Conservation (phyloP, 2,888 invertebrate species). For the Epirrhoe tristata region DNA sequence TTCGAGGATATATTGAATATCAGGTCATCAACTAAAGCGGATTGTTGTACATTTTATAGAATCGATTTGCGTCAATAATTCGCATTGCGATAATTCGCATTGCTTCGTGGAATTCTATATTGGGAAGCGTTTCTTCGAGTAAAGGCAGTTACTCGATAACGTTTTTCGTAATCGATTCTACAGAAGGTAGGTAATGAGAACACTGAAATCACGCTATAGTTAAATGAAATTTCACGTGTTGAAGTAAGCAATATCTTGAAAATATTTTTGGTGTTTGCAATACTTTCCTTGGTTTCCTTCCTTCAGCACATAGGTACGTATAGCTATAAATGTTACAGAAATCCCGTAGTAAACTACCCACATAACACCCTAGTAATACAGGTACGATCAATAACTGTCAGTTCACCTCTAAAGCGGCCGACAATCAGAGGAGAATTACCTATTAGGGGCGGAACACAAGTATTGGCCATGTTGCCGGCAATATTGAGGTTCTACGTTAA, state of each 20-base stretch:
- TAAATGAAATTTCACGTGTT: neutral
- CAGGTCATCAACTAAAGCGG: conserved; percentile 28
- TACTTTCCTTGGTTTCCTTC: neutral
- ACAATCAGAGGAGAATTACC: conserved; percentile 66
- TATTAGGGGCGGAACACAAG: conserved; percentile 60
- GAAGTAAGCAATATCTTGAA: neutral
- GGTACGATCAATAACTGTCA: conserved; percentile 67
- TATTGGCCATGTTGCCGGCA: conserved; percentile 59
- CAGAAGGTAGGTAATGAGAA: conserved; percentile 1
- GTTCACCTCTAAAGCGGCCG: conserved; percentile 57
- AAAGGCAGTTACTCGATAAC: conserved; percentile 12
- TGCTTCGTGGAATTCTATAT: conserved; percentile 14
- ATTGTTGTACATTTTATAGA: conserved; percentile 25
- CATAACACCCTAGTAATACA: conserved; percentile 21
- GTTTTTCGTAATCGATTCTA: conserved; percentile 13
- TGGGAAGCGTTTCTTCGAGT: conserved; percentile 6
- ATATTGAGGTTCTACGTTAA: conserved; percentile 69
- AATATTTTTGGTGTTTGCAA: neutral
- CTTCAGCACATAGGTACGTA: conserved; percentile 3
- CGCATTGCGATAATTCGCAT: conserved; percentile 3
- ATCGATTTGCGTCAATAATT: conserved; percentile 7
- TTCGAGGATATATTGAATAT: conserved; percentile 31
- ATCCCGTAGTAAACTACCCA: conserved; percentile 19
- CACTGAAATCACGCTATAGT: neutral
- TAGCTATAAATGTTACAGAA: conserved; percentile 10